Evolutionary conservation across 2,113 vertebrate species (phyloP), one percentile per base, ranked within the genome.

Genomic region (Aspidoscelis tigris): DNA sequence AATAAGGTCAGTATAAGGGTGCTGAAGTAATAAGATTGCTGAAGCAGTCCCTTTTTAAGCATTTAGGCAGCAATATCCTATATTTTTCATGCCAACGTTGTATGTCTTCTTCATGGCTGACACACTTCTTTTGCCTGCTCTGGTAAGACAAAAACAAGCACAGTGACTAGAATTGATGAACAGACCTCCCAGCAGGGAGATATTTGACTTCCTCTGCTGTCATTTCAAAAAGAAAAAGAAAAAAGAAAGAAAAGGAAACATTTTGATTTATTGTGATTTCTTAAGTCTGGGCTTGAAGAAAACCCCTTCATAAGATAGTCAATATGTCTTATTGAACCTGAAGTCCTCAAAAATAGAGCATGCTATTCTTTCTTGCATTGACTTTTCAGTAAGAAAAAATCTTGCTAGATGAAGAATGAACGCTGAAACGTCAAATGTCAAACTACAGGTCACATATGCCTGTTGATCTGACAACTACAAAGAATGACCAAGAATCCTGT

Each of bases 341-440:
- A 72, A 68, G n/a, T 72, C 81, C 8, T 77, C 2, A 66, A 26
- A 70, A 64, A 22, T 61, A 61, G 58, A 53, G 65, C 66, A 43
- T 33, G 55, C 0, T 1, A 0, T n/a, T 53, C 14, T 0, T 75
- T 76, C 86, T 84, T 76, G 43, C 73, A 55, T 21, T 44, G 0
- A 44, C 2, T 58, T 80, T 33, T 76, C 7, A 20, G 2, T 24
- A 24, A 2, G 1, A 44, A 65, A 47, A 70, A 84, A 87, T 90
- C 47, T n/a, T 1, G 16, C 10, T 66, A 20, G 58, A 75, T 80
- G 41, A 72, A 68, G 9, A 43, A 68, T 87, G 80, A 82, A 87
- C n/a, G 78, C 10, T 76, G n/a, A 86, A 90, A 86, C 84, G 3
- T 39, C 61, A 76, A 20, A 80, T 66, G 9, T 69, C 9, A 77